Evolutionary conservation across 2,113 vertebrate species (phyloP), one percentile per base, ranked within the genome.

Genomic region (Cathartes aura): DNA sequence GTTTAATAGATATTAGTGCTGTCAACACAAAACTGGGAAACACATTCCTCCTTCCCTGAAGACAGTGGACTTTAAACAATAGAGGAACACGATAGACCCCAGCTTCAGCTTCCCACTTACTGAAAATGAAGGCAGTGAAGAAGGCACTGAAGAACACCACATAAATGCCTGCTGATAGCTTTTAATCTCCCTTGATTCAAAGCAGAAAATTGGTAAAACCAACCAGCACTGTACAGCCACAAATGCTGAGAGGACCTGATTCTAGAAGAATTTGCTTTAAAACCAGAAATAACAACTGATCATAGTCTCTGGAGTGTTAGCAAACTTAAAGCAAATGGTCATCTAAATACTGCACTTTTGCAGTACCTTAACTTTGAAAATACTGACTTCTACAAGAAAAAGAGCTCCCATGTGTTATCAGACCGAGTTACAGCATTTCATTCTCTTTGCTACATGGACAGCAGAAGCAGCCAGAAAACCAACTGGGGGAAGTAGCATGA

Each of bases 1-100:
- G 26, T 89, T 97, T 89, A 94, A 93, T 56, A 94, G 40, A 45
- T 66, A 55, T n/a, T 58, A 78, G n/a, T 22, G 36, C 75, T 95
- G 73, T 90, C 87, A 85, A 29, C 82, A 89, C 60, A 81, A 89
- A 93, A 62, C 40, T 42, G 68, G n/a, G 34, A 73, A 78, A 63
- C 72, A 24, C 43, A 21, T 38, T 56, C 36, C 58, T 94, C 82
- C 64, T 95, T 78, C 63, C 82, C 10, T 88, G 52, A 92, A 84
- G 73, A 76, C n/a, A 56, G 26, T 7, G 38, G 64, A 50, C 62
- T 58, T 58, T 83, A 78, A 91, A 59, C 12, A 71, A 55, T 63
- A n/a, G 12, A 60, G 71, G 38, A 88, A 42, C 6, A 36, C 16
- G 85, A 82, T 0, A 96, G 92, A 94, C 26, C 70, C 24, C 70